Conservation (phyloP, 2,113 vertebrate genomes). For the Columba janthina region DNA sequence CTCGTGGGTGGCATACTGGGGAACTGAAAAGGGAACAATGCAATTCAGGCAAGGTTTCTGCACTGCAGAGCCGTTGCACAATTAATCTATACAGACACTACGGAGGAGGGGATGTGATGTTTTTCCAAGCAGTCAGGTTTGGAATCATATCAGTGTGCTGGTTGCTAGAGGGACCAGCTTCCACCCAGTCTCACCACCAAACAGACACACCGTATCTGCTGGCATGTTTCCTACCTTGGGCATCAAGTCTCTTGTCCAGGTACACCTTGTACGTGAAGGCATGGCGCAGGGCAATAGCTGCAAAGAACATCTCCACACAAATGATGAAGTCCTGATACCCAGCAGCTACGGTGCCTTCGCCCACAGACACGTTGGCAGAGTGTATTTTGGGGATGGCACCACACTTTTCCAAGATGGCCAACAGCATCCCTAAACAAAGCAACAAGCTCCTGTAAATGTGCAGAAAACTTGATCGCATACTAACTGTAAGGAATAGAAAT, state of each 20-base stretch:
- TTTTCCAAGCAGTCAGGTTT: neutral
- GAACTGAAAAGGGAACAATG: constrained; percentile 61
- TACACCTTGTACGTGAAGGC: constrained; percentile 96
- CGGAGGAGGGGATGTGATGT: neutral
- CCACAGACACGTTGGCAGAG: constrained; percentile 85
- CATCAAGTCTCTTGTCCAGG: constrained; percentile 90
- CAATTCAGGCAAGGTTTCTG: constrained; percentile 30
- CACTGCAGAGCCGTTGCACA: constrained; percentile 13
- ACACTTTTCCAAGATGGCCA: constrained; percentile 97
- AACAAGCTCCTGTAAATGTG: neutral
- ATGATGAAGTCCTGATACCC: constrained; percentile 99
- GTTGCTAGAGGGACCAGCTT: neutral
- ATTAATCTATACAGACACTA: constrained; percentile 6
- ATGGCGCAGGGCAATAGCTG: constrained; percentile 89
- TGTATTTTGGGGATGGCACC: constrained; percentile 95
- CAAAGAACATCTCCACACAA: constrained; percentile 98
- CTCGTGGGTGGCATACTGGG: constrained; percentile 22
- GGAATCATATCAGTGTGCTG: neutral
- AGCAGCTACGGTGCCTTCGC: constrained; percentile 94
- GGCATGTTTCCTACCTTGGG: constrained; percentile 80
- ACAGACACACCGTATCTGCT: neutral
- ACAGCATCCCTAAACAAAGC: constrained; percentile 84
- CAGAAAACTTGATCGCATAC: neutral
- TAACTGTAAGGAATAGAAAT: neutral
- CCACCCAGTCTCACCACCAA: neutral